Evolutionary conservation across 2,888 invertebrate species (phyloP).

Genomic region (Drosophila mayaguana): DNA sequence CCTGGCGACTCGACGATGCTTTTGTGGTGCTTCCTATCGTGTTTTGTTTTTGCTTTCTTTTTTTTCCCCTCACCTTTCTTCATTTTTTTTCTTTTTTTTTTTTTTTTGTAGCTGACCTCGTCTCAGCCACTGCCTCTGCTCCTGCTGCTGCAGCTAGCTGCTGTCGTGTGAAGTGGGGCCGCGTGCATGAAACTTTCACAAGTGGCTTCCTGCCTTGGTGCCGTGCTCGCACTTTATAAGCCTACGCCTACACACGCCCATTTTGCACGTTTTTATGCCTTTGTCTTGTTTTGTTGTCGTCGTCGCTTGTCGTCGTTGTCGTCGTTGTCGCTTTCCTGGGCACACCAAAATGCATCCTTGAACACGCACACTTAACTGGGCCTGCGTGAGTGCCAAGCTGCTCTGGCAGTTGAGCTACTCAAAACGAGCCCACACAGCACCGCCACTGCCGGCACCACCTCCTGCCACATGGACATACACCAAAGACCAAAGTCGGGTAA

Average conservation of each 20-base stretch:
- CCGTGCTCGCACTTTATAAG: constrained; percentile 75
- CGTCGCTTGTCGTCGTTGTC: constrained; percentile 58
- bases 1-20: constrained; percentile 50
- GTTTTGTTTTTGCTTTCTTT: constrained; percentile 40
- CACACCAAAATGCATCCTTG: constrained; percentile 79
- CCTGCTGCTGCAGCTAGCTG: constrained; percentile 35
- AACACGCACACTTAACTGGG: constrained; percentile 81
- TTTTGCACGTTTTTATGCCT: constrained; percentile 80
- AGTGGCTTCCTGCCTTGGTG: constrained; percentile 78
- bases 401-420: constrained; percentile 65
- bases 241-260: constrained; percentile 62
- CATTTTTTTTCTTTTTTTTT: constrained; percentile 10
- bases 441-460: neutral
- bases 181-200: constrained; percentile 82
- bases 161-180: constrained; percentile 81
- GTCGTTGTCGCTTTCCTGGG: constrained; percentile 72
- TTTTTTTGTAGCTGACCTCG: constrained; percentile 1
- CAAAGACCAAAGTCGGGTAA: constrained; percentile 43
- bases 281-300: constrained; percentile 74
- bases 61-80: neutral
- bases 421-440: constrained; percentile 23
- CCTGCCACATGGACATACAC: constrained; percentile 29
- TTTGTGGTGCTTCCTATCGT: constrained; percentile 66
- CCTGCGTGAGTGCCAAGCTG: constrained; percentile 78
- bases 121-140: neutral